Percentiles rank a stretch among this genome's conserved stretches.
Evolutionary conservation across 2,797 vertebrate genomes (phyloP).

Genomic region (Fringilla coelebs): DNA sequence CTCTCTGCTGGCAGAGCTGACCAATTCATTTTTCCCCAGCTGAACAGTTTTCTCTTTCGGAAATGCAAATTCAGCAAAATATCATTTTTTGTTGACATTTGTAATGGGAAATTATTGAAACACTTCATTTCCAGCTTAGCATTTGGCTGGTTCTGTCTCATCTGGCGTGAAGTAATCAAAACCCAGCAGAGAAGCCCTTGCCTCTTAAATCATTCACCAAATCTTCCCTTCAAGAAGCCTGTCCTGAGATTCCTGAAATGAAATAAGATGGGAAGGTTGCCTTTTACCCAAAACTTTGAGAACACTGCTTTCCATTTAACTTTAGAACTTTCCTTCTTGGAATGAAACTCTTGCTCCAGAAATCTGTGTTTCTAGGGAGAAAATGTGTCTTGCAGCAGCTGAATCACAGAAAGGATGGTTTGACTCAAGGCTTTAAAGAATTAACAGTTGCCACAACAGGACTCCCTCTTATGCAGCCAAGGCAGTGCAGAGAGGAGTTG

Average conservation of each 20-base stretch:
- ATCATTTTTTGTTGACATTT: constrained; percentile 33
- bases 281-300: background rate
- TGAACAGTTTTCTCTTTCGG: constrained; percentile 23
- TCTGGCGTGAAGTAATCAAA: constrained; percentile 4
- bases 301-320: background rate
- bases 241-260: background rate
- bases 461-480: background rate
- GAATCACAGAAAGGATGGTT: background rate
- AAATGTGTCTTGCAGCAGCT: background rate
- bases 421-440: constrained; percentile 22
- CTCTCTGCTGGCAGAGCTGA: background rate
- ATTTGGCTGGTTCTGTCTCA: constrained; percentile 36
- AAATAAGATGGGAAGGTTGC: background rate
- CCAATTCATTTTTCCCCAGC: background rate
- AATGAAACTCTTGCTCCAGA: background rate
- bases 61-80: constrained; percentile 35
- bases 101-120: constrained; percentile 52
- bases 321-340: background rate
- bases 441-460: constrained; percentile 3
- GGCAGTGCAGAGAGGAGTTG: background rate
- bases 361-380: background rate
- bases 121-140: constrained; percentile 38
- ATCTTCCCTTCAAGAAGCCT: background rate
- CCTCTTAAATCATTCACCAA: background rate
- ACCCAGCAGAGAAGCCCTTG: background rate